Evolutionary conservation across 2,888 invertebrate species (phyloP), one percentile per base, ranked within the genome.

Genomic region (Pristionchus fissidentatus): DNA sequence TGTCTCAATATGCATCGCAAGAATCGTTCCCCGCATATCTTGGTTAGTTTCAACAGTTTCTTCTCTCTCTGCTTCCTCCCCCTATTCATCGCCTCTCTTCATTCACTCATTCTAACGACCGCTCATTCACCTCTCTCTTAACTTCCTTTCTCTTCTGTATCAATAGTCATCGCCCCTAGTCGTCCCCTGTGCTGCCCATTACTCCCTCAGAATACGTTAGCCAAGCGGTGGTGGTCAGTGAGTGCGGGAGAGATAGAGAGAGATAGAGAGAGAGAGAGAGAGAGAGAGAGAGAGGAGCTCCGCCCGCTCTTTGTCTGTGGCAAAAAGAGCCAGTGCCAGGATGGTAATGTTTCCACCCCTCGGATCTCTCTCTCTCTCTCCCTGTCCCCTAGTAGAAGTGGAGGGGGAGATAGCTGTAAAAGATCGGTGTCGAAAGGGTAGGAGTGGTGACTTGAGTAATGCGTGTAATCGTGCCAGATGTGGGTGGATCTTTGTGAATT

Each of bases 161-260:
- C 46, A 46, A 46, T 15, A 46, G 46, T 46, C 8, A 15, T 29
- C 29, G n/a, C 70, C 70, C 26, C 4, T 8, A 8, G 35, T 62
- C 62, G n/a, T 70, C 70, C 70, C 38, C 43, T 70, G 38, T 41
- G 1, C 15, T 26, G 0, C 41, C 70, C 70, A 70, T 70, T 70
- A 70, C 70, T n/a, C n/a, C n/a, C n/a, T n/a, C 70, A 70, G 70
- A 70, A 70, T 70, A 70, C 70, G 70, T 70, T 70, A 70, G 70
- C 19, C 38, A n/a, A n/a, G n/a, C n/a, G n/a, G n/a, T n/a, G n/a
- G n/a, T 41, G 7, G 41, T 26, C n/a, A 19, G 43, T 43, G n/a
- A 41, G 41, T 41, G 41, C 10, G 26, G n/a, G n/a, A 13, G 38
- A 66, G 35, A 22, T 35, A 66, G 29, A n/a, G 26, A 35, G 62